These are phyloP conservation scores for Sinocyclocheilus rhinocerous DNA, from an alignment of 2,113 vertebrate genomes.

Conservation along the genomic window DNA sequence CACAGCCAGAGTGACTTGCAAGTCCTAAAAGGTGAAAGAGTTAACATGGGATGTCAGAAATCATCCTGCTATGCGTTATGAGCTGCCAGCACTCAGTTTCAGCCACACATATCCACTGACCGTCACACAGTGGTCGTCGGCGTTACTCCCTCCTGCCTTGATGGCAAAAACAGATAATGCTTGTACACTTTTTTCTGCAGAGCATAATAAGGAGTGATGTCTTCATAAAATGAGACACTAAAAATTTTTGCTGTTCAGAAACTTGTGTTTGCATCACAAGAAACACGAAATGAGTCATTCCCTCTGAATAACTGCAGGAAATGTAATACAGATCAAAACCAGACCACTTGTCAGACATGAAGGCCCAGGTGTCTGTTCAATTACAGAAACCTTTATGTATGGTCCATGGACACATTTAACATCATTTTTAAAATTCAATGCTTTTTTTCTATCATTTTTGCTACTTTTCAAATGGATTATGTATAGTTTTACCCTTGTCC, in stretches of 20 bases:
- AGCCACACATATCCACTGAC: slow-evolving; percentile 55
- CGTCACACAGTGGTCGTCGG: slow-evolving; percentile 59
- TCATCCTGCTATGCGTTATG: slow-evolving; percentile 55
- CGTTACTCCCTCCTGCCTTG: slow-evolving; percentile 57
- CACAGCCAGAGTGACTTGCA: background rate
- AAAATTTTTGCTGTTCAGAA: too few species aligned
- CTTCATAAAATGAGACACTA: slow-evolving; percentile 57
- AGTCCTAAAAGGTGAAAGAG: background rate
- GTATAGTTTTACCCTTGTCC: too few species aligned
- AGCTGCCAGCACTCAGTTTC: slow-evolving; percentile 61
- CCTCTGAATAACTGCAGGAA: too few species aligned
- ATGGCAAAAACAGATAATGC: slow-evolving; percentile 67
- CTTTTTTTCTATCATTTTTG: too few species aligned
- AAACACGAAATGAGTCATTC: background rate
- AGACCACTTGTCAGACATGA: too few species aligned
- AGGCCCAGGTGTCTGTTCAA: too few species aligned
- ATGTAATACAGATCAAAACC: too few species aligned
- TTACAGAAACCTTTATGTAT: too few species aligned
- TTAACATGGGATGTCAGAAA: slow-evolving; percentile 20
- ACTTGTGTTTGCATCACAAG: background rate
- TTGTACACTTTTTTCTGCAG: slow-evolving; percentile 64
- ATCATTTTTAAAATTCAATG: too few species aligned
- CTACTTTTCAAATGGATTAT: too few species aligned
- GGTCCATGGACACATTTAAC: too few species aligned
- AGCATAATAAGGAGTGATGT: slow-evolving; percentile 72